Evolutionary conservation across 2,888 invertebrate species (phyloP).

Genomic region (Hecatera dysodea): DNA sequence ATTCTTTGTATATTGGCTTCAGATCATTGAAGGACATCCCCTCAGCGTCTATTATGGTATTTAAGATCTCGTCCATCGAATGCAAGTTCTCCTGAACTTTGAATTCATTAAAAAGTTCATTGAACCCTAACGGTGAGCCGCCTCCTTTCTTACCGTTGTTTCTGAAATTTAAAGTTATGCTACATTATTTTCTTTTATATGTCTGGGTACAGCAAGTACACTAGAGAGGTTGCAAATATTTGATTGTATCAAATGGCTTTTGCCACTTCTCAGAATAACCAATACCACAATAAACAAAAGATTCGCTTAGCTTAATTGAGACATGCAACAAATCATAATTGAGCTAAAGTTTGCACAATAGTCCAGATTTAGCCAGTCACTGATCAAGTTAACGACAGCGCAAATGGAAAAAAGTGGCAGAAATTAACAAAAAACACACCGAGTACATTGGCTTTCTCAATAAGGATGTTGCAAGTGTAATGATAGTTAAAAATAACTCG

Average conservation of each 20-base stretch:
- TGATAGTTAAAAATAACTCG: constrained; percentile 68
- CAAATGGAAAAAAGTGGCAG: constrained; percentile 23
- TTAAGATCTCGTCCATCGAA: constrained; percentile 96
- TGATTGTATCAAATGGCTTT: neutral
- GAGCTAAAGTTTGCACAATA: constrained; percentile 32
- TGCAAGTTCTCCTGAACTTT: constrained; percentile 96
- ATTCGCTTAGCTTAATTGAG: constrained; percentile 28
- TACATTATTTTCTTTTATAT: neutral
- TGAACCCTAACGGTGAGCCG: constrained; percentile 96
- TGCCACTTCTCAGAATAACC: neutral
- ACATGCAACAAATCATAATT: constrained; percentile 35
- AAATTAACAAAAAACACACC: constrained; percentile 33
- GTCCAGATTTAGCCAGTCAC: constrained; percentile 35
- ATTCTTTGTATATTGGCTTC: constrained; percentile 97
- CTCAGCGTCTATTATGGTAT: constrained; percentile 97
- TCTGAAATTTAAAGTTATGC: constrained; percentile 75
- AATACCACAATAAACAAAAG: constrained; percentile 25
- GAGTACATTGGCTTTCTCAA: constrained; percentile 60
- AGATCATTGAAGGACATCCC: constrained; percentile 98
- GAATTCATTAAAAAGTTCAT: constrained; percentile 96
- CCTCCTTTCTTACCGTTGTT: constrained; percentile 92
- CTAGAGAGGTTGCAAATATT: neutral
- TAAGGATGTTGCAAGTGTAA: constrained; percentile 67
- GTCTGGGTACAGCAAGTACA: neutral
- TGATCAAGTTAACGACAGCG: constrained; percentile 31